These are phyloP conservation scores for Chloropsis cyanopogon DNA, from an alignment of 2,113 vertebrate species.

Conservation along the genomic window DNA sequence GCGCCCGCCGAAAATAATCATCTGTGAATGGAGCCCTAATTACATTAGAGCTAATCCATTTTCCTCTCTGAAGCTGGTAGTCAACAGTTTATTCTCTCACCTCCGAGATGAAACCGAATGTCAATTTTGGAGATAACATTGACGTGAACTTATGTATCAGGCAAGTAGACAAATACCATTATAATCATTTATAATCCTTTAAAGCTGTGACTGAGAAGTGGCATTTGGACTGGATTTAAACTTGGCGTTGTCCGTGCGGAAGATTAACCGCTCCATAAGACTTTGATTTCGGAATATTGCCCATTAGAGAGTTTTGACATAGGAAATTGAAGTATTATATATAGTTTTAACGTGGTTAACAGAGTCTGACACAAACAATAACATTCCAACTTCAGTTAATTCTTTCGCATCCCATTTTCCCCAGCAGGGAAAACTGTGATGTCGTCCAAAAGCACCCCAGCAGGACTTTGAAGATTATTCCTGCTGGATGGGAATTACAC, in stretches of 20 bases:
- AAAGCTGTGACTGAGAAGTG: slow-evolving; percentile 81
- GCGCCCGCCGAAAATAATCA: slow-evolving; percentile 20
- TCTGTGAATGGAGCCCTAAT: slow-evolving; percentile 51
- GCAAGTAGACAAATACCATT: slow-evolving; percentile 71
- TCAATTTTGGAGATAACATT: slow-evolving; percentile 72
- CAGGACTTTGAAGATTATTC: slow-evolving; percentile 70
- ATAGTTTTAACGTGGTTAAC: slow-evolving; percentile 67
- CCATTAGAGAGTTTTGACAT: slow-evolving; percentile 71
- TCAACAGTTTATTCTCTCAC: slow-evolving; percentile 76
- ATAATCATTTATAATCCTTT: slow-evolving; percentile 76
- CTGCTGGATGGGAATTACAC: slow-evolving; percentile 61
- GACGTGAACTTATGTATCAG: slow-evolving; percentile 71
- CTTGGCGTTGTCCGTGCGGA: slow-evolving; percentile 72
- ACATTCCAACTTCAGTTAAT: slow-evolving; percentile 66
- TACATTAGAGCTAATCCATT: slow-evolving; percentile 65
- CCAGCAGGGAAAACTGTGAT: slow-evolving; percentile 37
- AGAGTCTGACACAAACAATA: slow-evolving; percentile 73
- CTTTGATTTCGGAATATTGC: slow-evolving; percentile 64
- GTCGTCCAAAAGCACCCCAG: slow-evolving; percentile 54
- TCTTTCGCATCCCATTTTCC: slow-evolving; percentile 62
- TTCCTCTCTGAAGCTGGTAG: slow-evolving; percentile 64
- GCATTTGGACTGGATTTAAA: slow-evolving; percentile 81
- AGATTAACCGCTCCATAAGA: slow-evolving; percentile 66
- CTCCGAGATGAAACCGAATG: slow-evolving; percentile 73
- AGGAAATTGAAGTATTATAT: slow-evolving; percentile 75